Percentiles rank a stretch among this genome's conserved stretches.
Evolutionary conservation across 2,113 vertebrate genomes (phyloP).

Genomic region (Numida meleagris): DNA sequence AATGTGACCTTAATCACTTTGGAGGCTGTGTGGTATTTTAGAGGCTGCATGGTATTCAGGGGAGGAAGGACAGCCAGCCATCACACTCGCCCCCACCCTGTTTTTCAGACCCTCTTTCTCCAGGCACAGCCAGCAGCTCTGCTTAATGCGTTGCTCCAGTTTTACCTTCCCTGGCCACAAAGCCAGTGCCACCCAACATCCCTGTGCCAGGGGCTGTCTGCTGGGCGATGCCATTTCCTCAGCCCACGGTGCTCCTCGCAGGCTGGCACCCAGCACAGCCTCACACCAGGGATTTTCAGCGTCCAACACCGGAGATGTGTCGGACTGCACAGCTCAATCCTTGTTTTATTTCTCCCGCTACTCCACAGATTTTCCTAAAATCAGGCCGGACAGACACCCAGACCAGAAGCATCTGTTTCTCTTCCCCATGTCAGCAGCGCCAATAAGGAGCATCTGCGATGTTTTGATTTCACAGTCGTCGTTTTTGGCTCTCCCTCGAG

Average conservation of each 20-base stretch:
- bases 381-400: background rate
- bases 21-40: no score
- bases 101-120: background rate
- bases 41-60: background rate
- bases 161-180: background rate
- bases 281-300: background rate
- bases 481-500: background rate
- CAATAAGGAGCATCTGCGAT: background rate
- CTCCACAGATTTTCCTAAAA: background rate
- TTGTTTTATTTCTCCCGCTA: background rate
- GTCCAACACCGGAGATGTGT: background rate
- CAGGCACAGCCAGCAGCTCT: background rate
- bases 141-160: background rate
- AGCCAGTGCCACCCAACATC: background rate
- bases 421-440: background rate
- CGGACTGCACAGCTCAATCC: rapidly evolving
- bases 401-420: conserved; percentile 28
- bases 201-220: no score
- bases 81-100: background rate
- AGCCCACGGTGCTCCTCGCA: rapidly evolving
- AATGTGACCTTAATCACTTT: background rate
- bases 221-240: rapidly evolving
- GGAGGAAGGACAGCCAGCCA: background rate
- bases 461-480: conserved; percentile 7
- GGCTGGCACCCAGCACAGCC: no score